Conservation (phyloP, 30 jellyfish, hydroid and myxozoan genomes). For the Turritopsis rubra region DNA sequence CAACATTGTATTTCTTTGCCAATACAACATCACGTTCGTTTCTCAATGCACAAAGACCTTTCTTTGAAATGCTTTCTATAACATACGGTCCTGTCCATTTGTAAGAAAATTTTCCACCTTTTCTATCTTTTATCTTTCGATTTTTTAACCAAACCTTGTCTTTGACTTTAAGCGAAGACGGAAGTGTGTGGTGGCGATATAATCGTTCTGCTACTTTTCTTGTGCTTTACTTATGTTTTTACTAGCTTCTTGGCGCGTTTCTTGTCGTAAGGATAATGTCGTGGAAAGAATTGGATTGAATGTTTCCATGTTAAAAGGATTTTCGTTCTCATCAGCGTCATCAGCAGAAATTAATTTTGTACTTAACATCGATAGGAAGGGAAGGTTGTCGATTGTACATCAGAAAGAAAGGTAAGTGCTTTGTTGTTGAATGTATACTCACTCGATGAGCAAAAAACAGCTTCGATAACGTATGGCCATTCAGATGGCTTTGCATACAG, state of each 20-base stretch:
- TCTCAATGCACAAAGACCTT: slow-evolving; percentile 10
- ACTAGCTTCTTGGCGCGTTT: slow-evolving; percentile 5
- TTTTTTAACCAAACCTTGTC: too few species aligned
- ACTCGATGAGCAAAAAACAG: neutral
- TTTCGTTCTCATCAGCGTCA: neutral
- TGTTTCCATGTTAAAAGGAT: neutral
- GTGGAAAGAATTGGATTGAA: slow-evolving; percentile 1
- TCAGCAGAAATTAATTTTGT: neutral
- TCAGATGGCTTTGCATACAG: slow-evolving; percentile 1
- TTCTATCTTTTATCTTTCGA: too few species aligned
- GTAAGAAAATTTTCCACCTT: too few species aligned
- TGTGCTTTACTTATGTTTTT: too few species aligned
- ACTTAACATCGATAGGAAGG: slow-evolving; percentile 32
- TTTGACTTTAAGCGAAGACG: too few species aligned
- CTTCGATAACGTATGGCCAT: slow-evolving; percentile 12
- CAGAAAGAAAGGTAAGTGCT: neutral
- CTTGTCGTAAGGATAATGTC: neutral
- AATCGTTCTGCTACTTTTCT: too few species aligned
- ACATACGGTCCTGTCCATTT: too few species aligned
- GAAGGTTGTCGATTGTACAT: slow-evolving; percentile 22
- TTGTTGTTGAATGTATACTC: slow-evolving; percentile 18
- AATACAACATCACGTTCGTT: neutral
- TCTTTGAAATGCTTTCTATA: slow-evolving; percentile 6
- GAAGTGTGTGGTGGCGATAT: too few species aligned
- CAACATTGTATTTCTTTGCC: neutral